Conservation (phyloP, 2,113 vertebrate genomes). For the Gymnarchus niloticus region DNA sequence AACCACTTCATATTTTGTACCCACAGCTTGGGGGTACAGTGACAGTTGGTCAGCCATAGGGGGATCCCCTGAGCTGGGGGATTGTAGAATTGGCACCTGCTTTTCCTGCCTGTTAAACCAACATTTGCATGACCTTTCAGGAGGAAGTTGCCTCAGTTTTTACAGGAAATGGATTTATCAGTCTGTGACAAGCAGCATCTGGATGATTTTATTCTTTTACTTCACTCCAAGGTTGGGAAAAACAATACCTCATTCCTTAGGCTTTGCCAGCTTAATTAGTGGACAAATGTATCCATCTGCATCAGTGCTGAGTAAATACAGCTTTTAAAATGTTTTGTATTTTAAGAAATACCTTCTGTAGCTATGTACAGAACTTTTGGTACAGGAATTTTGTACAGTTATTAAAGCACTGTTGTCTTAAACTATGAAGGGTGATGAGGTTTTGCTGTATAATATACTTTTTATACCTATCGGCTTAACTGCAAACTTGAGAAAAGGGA, state of each 20-base stretch:
- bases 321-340: slow-evolving; percentile 53
- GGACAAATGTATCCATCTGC: slow-evolving; percentile 34
- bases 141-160: background rate
- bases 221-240: slow-evolving; percentile 40
- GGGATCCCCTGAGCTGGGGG: background rate
- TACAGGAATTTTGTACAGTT: slow-evolving; percentile 62
- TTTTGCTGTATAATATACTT: slow-evolving; percentile 73
- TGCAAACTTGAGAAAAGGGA: slow-evolving; percentile 57
- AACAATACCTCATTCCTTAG: slow-evolving; percentile 35
- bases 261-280: slow-evolving; percentile 31
- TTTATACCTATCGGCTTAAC: slow-evolving; percentile 75
- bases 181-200: background rate
- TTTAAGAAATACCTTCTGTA: slow-evolving; percentile 47
- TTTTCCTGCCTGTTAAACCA: background rate
- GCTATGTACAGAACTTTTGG: slow-evolving; percentile 45
- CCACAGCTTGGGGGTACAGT: background rate
- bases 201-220: slow-evolving; percentile 15
- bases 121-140: background rate
- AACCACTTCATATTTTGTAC: background rate
- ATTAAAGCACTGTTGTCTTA: slow-evolving; percentile 66
- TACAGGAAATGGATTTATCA: background rate
- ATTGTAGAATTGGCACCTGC: background rate
- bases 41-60: background rate
- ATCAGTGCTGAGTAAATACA: slow-evolving; percentile 43
- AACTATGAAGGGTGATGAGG: slow-evolving; percentile 57